Evolutionary conservation across 2,888 invertebrate species (phyloP), one percentile per base, ranked within the genome.

Genomic region (Drosophila antonietae): DNA sequence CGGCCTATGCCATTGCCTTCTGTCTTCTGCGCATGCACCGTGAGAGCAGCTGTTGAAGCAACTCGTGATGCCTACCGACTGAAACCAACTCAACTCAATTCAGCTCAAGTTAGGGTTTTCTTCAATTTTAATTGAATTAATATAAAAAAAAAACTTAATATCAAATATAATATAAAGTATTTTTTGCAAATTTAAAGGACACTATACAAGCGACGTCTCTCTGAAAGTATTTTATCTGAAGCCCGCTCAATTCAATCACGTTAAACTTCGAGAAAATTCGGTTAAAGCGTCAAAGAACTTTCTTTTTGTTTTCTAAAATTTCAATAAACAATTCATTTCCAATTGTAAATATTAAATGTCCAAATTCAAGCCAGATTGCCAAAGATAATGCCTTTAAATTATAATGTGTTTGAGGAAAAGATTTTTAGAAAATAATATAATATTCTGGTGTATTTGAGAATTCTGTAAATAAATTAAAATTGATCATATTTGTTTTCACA

Each of bases 11-110:
- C 33, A 65, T 61, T 73, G 43, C 51, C 23, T 41, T 8, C 37
- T 8, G 14, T 20, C 9, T 18, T 15, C 9, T 53, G 86, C 84
- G 84, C 84, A 75, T 39, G 44, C 88, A 72, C 69, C 31, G 31
- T 18, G 57, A 75, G 71, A 31, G 37, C 44, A n/a, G 28, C 57
- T 43, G 15, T 15, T 9, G 53, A 53, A 53, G 39, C 37, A 53
- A 53, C 51, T 51, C 51, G 51, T 51, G 51, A 18, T 51, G 51
- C 18, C 18, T 14, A 7, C 33, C 33, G 51, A 51, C 18, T 28
- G 14, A 51, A 8, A 35, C 33, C 14, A 51, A 20, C 51, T 51
- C 51, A 51, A 33, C 33, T 51, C 8, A 51, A 14, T 33, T 51
- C n/a, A 51, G 12, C 18, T 33, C 33, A 3, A 23, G 8, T 35